Conservation (phyloP, 2,797 vertebrate genomes). For the Zalophus californianus region DNA sequence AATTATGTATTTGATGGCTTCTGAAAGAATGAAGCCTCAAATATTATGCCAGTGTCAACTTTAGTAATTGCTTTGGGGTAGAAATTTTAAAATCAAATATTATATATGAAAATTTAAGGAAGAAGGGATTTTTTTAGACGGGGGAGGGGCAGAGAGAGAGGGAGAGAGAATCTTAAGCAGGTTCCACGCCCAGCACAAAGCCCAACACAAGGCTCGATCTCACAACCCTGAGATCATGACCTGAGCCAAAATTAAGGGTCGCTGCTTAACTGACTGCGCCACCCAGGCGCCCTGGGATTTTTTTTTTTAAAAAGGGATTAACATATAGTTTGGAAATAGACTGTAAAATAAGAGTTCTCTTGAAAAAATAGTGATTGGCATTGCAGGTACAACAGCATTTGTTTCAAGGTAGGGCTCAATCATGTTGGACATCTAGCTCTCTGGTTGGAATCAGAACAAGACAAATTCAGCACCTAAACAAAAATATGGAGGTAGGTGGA, state of each 20-base stretch:
- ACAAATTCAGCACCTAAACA: background rate
- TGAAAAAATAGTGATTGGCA: background rate
- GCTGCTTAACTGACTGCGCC: background rate
- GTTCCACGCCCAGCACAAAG: background rate
- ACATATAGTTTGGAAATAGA: slow-evolving; percentile 53
- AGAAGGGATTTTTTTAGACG: background rate
- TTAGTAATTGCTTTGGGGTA: background rate
- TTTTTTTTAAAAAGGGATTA: background rate
- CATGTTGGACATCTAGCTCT: slow-evolving; percentile 48
- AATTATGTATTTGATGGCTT: background rate
- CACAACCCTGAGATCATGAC: background rate
- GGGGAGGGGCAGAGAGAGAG: background rate
- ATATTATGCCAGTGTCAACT: background rate
- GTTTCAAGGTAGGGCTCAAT: slow-evolving; percentile 68
- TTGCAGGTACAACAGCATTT: background rate
- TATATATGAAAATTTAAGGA: slow-evolving; percentile 4
- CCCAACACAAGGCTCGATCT: background rate
- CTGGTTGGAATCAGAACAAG: slow-evolving; percentile 54
- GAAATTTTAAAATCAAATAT: background rate
- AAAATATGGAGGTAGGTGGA: background rate
- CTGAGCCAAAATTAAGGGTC: background rate
- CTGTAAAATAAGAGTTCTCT: background rate
- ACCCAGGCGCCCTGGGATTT: background rate
- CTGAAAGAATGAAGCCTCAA: slow-evolving; percentile 8
- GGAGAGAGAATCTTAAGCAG: background rate